Conservation (phyloP, 2,113 vertebrate genomes). For the human (Homo sapiens) region DNA sequence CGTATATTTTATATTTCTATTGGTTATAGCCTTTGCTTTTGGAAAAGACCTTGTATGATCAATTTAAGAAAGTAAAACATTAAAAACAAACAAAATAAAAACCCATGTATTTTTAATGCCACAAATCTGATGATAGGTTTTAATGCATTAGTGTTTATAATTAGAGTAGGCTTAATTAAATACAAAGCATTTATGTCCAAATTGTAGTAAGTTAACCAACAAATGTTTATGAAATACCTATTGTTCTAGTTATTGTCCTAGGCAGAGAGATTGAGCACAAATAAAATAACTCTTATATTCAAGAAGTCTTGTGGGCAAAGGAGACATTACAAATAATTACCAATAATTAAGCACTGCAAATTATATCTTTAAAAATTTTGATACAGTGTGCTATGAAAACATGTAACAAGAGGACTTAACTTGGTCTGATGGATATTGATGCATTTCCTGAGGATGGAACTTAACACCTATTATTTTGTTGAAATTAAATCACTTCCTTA, state of each 20-base stretch:
- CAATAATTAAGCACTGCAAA: background rate
- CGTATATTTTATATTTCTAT: background rate
- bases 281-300: background rate
- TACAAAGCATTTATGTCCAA: background rate
- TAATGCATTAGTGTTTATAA: background rate
- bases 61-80: background rate
- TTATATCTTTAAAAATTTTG: background rate
- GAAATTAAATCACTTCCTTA: background rate
- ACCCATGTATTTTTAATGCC: background rate
- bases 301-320: background rate
- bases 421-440: background rate
- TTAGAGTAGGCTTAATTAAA: background rate
- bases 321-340: background rate
- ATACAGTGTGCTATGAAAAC: background rate
- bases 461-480: background rate
- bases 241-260: background rate
- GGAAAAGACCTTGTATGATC: background rate
- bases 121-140: background rate
- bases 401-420: background rate
- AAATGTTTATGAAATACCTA: background rate
- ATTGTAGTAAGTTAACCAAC: background rate
- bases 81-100: background rate
- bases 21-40: background rate
- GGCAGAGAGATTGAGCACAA: background rate
- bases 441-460: background rate